Evolutionary conservation across 2,888 invertebrate genomes (phyloP), one percentile per base, ranked within the genome.

Genomic region (Eristalis tenax): DNA sequence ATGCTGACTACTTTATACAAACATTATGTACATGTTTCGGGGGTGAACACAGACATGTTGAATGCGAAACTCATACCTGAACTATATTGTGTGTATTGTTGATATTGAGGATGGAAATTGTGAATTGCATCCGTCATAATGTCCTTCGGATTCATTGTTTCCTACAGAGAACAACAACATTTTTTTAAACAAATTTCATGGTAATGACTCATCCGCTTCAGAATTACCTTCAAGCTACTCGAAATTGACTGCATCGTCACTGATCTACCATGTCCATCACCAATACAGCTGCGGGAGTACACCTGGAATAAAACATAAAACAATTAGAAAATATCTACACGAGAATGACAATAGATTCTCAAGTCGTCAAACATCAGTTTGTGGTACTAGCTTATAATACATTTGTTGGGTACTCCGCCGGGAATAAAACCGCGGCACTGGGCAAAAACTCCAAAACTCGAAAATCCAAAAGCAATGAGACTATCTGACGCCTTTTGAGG

Each of bases 101-200:
- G 99, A 94, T 99, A 99, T 93, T 99, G 99, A 75, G 99, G 99
- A 95, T 99, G 99, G 95, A 99, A 99, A 94, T 99, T 99, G 94
- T 99, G 99, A 94, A 99, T 99, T 92, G 99, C 99, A 94, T 99
- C 99, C 91, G 99, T 99, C 99, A 99, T 99, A 93, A 99, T 99
- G 94, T 99, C 99, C 95, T 98, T 97, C 82, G 98, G 98, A 94
- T 98, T 98, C 97, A 98, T 98, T 38, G 98, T 98, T 95, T 98
- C 98, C 97, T 98, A 92, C 90, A 91, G 89, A 80, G 84, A 88
- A 89, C 78, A 69, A 64, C 43, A 50, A 50, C 1, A 8, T 50
- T 18, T 1, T 5, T 32, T 32, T 32, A 5, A 8, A 1, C 4
- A 1, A 32, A 32, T 32, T 32, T 4, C 32, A 8, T 32, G 8